Percentiles rank a stretch among this genome's conserved stretches.
Conservation (phyloP, 2,888 invertebrate species). For the Athripsodes cinereus region DNA sequence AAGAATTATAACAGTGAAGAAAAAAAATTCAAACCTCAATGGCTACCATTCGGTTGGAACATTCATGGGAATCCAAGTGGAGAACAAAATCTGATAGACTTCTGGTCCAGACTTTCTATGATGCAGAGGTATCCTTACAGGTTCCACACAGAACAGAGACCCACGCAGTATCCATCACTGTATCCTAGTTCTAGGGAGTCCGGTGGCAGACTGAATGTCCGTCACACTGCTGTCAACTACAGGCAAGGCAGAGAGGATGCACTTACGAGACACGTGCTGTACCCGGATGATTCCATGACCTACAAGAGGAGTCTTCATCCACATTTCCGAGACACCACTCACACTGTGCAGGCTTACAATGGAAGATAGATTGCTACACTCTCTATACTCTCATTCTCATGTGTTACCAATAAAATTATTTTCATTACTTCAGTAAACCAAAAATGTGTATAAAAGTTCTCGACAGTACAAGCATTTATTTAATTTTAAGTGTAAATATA, state of each 20-base stretch:
- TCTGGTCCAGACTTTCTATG: conserved; percentile 18
- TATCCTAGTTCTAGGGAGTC: conserved; percentile 17
- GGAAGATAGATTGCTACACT: conserved; percentile 15
- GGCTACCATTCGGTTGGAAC: conserved; percentile 18
- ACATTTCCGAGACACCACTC: conserved; percentile 19
- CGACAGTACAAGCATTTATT: conserved; percentile 27
- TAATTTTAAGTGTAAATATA: conserved; percentile 23
- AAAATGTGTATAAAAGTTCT: conserved; percentile 25
- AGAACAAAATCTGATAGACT: conserved; percentile 18
- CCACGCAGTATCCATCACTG: conserved; percentile 11
- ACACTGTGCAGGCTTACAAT: conserved; percentile 11
- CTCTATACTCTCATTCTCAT: conserved; percentile 3
- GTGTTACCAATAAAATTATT: conserved; percentile 22
- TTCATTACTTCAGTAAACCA: conserved; percentile 24
- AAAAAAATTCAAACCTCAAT: conserved; percentile 5
- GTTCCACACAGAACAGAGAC: conserved; percentile 16
- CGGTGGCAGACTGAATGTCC: conserved; percentile 16
- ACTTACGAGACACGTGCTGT: conserved; percentile 13
- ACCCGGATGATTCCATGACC: conserved; percentile 21
- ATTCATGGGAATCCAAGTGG: conserved; percentile 8
- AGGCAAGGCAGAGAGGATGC: conserved; percentile 18
- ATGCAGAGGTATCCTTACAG: conserved; percentile 20
- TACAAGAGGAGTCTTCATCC: conserved; percentile 21
- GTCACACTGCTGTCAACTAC: conserved; percentile 22
- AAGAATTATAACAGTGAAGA: conserved; percentile 8